Evolutionary conservation across 2,797 vertebrate species (phyloP), one percentile per base, ranked within the genome.

Genomic region (Morus bassanus): DNA sequence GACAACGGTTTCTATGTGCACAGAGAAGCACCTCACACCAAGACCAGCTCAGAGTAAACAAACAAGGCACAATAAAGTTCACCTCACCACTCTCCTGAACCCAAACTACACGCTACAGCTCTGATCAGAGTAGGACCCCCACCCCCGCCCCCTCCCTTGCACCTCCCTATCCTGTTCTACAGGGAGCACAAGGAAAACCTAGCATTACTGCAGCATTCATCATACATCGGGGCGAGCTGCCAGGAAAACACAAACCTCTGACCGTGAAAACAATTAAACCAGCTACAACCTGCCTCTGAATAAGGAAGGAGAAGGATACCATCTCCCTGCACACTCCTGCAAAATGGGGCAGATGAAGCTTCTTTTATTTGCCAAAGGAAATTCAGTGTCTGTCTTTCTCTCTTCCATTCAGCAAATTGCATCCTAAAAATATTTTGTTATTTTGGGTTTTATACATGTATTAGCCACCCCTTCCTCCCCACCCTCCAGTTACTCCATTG

Each of bases 1-100:
- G 94, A 97, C 97, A 97, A 96, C 69, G 69, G 98, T 98, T 98
- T 98, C 98, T 98, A 98, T 98, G 98, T 98, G 98, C 98, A 98
- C 74, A 98, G 96, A 98, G 97, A 96, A 97, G 96, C 73, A 39
- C 96, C 97, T 97, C 96, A 96, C 97, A 96, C 91, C 74, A 96
- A 97, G 96, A 96, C 76, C 92, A 85, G 97, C 95, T 95, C 95
- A 93, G 96, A 95, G 97, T 95, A 98, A 98, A 98, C 96, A 98
- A 97, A 97, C 91, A 97, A 93, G 46, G 93, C 93, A 96, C 95
- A 95, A 88, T 94, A 85, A 96, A 97, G 96, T 96, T 98, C 95
- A 96, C 95, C 96, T 96, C 50, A 43, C 85, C 63, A 69, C 76
- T 95, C 89, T 85, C 60, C 94, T 77, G 74, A 73, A 87, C 85